Evolutionary conservation across 2,113 vertebrate genomes (phyloP), one percentile per base, ranked within the genome.

Genomic region (Azemiops feae): DNA sequence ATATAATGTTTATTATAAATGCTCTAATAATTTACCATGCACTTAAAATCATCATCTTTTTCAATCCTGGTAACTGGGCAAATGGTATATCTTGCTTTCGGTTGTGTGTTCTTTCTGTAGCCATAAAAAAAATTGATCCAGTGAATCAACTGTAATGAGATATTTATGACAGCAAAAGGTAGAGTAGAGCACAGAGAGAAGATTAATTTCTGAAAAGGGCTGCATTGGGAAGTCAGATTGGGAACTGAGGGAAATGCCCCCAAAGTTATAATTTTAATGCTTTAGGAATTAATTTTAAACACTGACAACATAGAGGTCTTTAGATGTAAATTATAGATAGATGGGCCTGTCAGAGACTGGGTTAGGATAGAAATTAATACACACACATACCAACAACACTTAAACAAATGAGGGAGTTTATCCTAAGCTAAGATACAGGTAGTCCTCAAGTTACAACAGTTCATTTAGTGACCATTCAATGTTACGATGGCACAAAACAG

Each of bases 91-190:
- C n/a, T 30, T 60, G 54, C 27, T 43, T 45, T 57, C 22, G 11
- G 53, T 23, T 45, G 85, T 43, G 45, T 34, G 25, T 93, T 85
- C 39, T 27, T 55, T 52, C 23, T 60, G 30, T 43, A 60, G 53
- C 81, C 74, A 64, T 90, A 93, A 93, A 90, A 81, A 81, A 81
- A 45, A 58, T 81, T 50, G 22, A 25, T 64, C 88, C 74, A 50
- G 45, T 93, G 74, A 93, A 93, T 93, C 92, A 90, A 86, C 88
- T 64, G 6, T 60, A 90, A 93, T 87, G 88, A 90, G 92, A 55
- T 53, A 23, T 16, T 93, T 93, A 86, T 50, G 88, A 87, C 54
- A 93, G 54, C 30, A 93, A 90, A 90, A 81, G 45, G 86, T 89
- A 85, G 45, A 53, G 88, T 2, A 3, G 23, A 60, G 74, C 18